Evolutionary conservation across 1,140 invertebrate species (phyloP), one percentile per base, ranked within the genome.

Genomic region (Drosophila asahinai): DNA sequence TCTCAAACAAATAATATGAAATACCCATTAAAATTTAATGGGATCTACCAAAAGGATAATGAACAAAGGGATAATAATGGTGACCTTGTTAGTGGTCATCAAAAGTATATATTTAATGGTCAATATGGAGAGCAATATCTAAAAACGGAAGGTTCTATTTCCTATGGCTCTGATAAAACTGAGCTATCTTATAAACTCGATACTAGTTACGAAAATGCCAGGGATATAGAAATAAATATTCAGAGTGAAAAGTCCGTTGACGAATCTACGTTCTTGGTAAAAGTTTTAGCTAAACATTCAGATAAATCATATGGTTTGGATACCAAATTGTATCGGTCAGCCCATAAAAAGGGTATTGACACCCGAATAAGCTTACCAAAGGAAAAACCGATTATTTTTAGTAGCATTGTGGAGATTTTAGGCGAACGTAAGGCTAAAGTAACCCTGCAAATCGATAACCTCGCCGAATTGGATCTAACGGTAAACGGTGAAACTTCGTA

Each of bases 351-450:
- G 27, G 91, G 91, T 5, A 30, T 91, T 0, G 72, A 84, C 25
- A 12, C 92, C 2, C 70, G 64, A 1, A 19, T 70, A 7, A 61
- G 40, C 5, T 22, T 80, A 9, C 67, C 81, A 7, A 54, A 58
- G 3, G 42, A 49, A 15, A 94, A 94, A 48, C 93, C 93, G 0
- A 94, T 94, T 25, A 83, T 94, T 75, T 36, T 96, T 0, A 93
- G 93, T 42, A 86, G 94, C 3, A 95, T 95, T 78, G 92, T 94
- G 5, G 94, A 94, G 38, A 93, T 93, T 40, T 79, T 95, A 1
- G 94, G 94, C 45, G 93, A 95, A 0, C 93, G 92, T 9, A 94
- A 96, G 81, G 94, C 94, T 42, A 94, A 94, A 62, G 86, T 94
- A 62, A 94, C 94, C 22, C 42, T 94, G 3, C 94, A 94, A 60